Base-by-base conservation (phyloP, 2,113 vertebrate genomes). In the Pomatostomus ruficeps region DNA sequence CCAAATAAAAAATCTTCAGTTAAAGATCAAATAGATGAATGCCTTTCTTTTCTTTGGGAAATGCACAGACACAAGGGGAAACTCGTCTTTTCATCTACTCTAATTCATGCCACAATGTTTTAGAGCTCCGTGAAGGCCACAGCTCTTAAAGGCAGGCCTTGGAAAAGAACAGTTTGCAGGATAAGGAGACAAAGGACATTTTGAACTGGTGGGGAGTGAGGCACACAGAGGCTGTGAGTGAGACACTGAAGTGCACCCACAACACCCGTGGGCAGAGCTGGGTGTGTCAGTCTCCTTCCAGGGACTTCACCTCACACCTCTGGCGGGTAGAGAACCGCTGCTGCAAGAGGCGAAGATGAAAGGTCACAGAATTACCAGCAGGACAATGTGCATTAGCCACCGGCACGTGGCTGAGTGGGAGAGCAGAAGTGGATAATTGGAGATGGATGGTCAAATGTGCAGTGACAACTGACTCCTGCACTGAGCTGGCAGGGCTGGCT, bases 341-440 rank as follows among this genome's bases (percentile, higher is more conserved):
- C 45, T 88, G 54, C 79, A 88, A 52, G 35, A 63, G 40, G 18
- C 11, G 55, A 77, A 68, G 65, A 91, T 22, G 65, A 89, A 91
- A 89, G 25, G 46, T 38, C 51, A 43, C 43, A 52, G 31, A 73
- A 77, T 26, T 75, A 51, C 17, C 62, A 86, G 19, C 33, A 71
- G 48, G 1, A 2, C 25, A 74, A 77, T 23, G 28, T 72, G 28
- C 73, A 81, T 63, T 68, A 72, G 65, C 68, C 45, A 67, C 23
- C 0, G 0, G 24, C 11, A 18, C 0, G 0, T 42, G 46, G 29
- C 24, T 23, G 15, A 31, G 17, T 61, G 79, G 91, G 72, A 78
- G 83, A 83, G 23, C 51, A 87, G 28, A 71, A 86, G 46, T 28
- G 61, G 68, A 23, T 71, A 87, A 87, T 51, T 92, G 73, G 85